A percentile compares a stretch with the other conserved stretches of the same genome.
Conservation (phyloP, 2,113 vertebrate species). For the Struthio camelus region DNA sequence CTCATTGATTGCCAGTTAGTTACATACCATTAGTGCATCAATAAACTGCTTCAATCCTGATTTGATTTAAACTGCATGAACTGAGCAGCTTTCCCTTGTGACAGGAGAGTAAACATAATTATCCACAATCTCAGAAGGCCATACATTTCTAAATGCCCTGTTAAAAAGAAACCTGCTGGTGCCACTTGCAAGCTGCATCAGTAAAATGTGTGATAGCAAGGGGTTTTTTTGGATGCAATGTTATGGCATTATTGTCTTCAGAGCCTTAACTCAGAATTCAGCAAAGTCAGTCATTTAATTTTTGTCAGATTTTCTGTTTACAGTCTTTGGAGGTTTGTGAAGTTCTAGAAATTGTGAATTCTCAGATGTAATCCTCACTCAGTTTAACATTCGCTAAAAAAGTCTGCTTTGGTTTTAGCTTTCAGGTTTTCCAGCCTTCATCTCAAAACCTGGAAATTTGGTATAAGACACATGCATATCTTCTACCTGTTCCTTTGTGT, state of each 20-base stretch:
- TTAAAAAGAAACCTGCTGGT: background rate
- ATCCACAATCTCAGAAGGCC: background rate
- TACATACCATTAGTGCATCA: background rate
- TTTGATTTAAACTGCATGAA: background rate
- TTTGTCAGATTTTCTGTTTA: background rate
- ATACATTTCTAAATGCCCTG: background rate
- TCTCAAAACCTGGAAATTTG: background rate
- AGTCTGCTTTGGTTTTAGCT: background rate
- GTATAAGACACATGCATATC: background rate
- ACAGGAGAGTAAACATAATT: background rate
- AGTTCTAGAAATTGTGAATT: background rate
- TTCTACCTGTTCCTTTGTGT: background rate
- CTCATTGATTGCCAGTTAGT: background rate
- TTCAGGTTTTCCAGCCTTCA: background rate
- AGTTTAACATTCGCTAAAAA: background rate
- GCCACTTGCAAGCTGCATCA: background rate
- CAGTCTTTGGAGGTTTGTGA: background rate
- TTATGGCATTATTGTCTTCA: background rate
- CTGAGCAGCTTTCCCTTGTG: background rate
- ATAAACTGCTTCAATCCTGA: background rate
- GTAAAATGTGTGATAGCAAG: background rate
- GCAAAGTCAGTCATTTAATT: background rate
- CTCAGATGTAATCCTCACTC: background rate
- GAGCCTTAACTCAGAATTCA: background rate
- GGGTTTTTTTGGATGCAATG: background rate